Conservation (phyloP, 1,140 invertebrate genomes). For the Kradibia gibbosae region DNA sequence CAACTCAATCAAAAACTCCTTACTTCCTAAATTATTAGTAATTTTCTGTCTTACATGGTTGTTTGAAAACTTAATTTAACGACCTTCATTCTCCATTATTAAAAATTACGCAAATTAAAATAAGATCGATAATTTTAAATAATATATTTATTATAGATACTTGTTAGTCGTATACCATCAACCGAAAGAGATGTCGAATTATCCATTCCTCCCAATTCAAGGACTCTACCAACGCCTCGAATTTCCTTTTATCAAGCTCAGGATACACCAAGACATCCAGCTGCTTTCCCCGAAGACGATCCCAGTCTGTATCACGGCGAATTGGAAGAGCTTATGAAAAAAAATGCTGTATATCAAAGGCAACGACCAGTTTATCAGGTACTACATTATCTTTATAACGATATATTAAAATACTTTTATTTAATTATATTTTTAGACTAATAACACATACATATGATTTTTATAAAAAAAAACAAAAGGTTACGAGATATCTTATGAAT, state of each 20-base stretch:
- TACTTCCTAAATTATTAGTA: too few relatives aligned
- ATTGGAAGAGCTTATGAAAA: conserved; percentile 81
- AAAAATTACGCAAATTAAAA: too few relatives aligned
- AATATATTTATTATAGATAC: conserved; percentile 58
- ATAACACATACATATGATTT: too few relatives aligned
- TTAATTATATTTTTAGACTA: too few relatives aligned
- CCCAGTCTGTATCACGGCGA: conserved; percentile 79
- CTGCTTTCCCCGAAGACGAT: conserved; percentile 76
- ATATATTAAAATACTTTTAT: too few relatives aligned
- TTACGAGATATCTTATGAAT: too few relatives aligned
- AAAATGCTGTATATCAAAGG: conserved; percentile 77
- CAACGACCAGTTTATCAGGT: conserved; percentile 69
- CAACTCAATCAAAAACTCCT: too few relatives aligned
- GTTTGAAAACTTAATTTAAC: too few relatives aligned
- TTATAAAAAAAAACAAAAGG: too few relatives aligned
- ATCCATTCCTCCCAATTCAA: conserved; percentile 68
- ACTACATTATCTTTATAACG: conserved; percentile 3
- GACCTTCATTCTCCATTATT: too few relatives aligned
- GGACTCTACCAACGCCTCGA: conserved; percentile 66
- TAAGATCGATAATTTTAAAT: too few relatives aligned
- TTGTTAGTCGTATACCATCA: conserved; percentile 66
- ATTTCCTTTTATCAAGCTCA: conserved; percentile 64
- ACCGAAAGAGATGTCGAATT: conserved; percentile 70
- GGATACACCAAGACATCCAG: conserved; percentile 68
- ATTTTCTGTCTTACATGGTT: too few relatives aligned